These are phyloP conservation scores for Intellagama lesueurii DNA, from an alignment of 2,797 vertebrate genomes.

Conservation along the genomic window DNA sequence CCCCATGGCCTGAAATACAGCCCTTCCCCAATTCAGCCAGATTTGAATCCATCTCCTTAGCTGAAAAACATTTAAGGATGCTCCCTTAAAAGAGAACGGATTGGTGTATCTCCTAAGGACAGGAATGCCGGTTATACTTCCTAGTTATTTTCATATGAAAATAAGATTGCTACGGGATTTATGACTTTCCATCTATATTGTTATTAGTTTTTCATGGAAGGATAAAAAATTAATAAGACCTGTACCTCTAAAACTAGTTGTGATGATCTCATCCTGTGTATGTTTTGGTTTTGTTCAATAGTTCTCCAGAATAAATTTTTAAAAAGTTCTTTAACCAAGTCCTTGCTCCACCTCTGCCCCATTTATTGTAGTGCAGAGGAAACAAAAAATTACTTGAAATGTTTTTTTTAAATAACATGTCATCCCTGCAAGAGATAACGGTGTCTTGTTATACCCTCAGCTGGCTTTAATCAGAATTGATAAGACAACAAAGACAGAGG, in stretches of 20 bases:
- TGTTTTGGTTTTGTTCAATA: slow-evolving; percentile 69
- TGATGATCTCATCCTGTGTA: slow-evolving; percentile 66
- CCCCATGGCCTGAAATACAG: too few relatives aligned
- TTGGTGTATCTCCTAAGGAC: slow-evolving; percentile 1
- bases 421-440: slow-evolving; percentile 71
- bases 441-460: slow-evolving; percentile 55
- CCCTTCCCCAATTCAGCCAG: too few relatives aligned
- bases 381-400: slow-evolving; percentile 73
- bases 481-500: slow-evolving; percentile 30
- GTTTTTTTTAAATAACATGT: slow-evolving; percentile 73
- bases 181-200: slow-evolving; percentile 50
- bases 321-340: slow-evolving; percentile 61
- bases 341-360: slow-evolving; percentile 29
- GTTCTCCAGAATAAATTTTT: slow-evolving; percentile 69
- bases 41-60: too few relatives aligned
- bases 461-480: slow-evolving; percentile 64
- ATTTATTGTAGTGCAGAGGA: slow-evolving; percentile 70
- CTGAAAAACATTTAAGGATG: too few relatives aligned
- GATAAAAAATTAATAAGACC: slow-evolving; percentile 61
- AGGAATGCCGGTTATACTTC: slow-evolving; percentile 40
- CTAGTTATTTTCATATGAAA: slow-evolving; percentile 56
- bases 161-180: slow-evolving; percentile 56
- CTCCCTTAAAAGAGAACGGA: too few relatives aligned
- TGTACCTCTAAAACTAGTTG: slow-evolving; percentile 68
- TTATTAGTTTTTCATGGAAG: slow-evolving; percentile 12